Evolutionary conservation across 2,797 vertebrate genomes (phyloP), one percentile per base, ranked within the genome.

Genomic region (Orestias chungarensis): DNA sequence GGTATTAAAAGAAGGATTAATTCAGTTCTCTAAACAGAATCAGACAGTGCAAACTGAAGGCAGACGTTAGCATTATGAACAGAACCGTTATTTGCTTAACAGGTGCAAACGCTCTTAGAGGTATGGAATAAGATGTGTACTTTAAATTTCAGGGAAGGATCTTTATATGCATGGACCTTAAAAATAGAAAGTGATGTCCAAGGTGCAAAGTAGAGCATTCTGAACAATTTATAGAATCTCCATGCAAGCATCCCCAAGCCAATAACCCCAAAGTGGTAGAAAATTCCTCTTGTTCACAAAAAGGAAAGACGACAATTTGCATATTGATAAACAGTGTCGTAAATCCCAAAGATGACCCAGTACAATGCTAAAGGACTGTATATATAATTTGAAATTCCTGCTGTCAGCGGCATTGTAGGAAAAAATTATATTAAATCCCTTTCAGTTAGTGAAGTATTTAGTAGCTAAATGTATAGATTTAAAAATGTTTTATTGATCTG

Each of bases 1-100:
- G 64, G 64, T 31, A n/a, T 33, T 66, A 66, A 66, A 66, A 29
- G 43, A 33, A 49, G 44, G 43, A 47, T 61, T 61, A 61, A 61
- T 61, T 61, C 57, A 61, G 57, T 23, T 38, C 20, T 35, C 35
- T 61, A 17, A n/a, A n/a, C 35, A 38, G 35, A 61, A 61, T 61
- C 57, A 38, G 57, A 61, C 33, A 61, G 33, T 61, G 57, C 33
- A 61, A 61, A 40, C 57, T 14, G 35, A 61, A 61, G 57, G 40
- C 57, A n/a, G 57, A 40, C 23, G 2, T 61, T 61, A 61, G 57
- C 35, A 40, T n/a, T 61, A 23, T n/a, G 40, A 61, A 40, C 57
- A 61, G 33, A 61, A 61, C 2, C 35, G 20, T 61, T 14, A 40
- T 6, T 20, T 4, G 35, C 35, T 61, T 61, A 40, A 61, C n/a